Evolutionary conservation across 2,797 vertebrate species (phyloP).

Genomic region (Peromyscus aztecus): DNA sequence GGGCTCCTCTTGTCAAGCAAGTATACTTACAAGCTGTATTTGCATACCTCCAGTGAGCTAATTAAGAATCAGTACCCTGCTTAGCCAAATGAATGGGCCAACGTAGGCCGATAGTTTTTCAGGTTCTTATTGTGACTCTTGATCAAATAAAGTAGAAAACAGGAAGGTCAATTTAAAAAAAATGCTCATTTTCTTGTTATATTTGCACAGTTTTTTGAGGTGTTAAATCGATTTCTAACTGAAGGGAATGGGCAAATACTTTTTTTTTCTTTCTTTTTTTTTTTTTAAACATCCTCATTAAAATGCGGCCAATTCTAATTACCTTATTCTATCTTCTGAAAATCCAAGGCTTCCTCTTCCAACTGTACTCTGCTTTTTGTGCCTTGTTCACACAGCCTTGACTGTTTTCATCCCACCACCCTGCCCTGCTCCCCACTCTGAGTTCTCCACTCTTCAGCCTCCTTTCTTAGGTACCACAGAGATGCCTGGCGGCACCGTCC

Average conservation of each 20-base stretch:
- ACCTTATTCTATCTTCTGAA: not conserved
- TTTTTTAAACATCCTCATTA: not conserved
- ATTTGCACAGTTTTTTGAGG: not conserved
- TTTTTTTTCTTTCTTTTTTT: not conserved
- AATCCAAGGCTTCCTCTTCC: not conserved
- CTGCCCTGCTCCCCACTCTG: not conserved
- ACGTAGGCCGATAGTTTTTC: not conserved
- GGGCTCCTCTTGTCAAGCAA: not conserved
- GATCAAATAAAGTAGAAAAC: conserved; percentile 44
- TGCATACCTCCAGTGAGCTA: not conserved
- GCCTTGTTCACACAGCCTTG: not conserved
- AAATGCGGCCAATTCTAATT: not conserved
- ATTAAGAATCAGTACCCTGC: not conserved
- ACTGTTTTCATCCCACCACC: not conserved
- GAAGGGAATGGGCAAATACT: not conserved
- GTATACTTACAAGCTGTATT: not conserved
- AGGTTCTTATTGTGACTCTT: not conserved
- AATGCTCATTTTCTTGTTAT: not conserved
- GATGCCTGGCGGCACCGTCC: not conserved
- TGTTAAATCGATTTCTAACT: not conserved
- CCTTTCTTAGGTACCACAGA: not conserved
- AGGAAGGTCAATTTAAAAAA: not conserved
- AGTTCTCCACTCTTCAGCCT: not conserved
- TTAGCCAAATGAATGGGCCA: not conserved
- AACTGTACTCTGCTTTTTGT: not conserved